Evolutionary conservation across 1,140 invertebrate genomes (phyloP), one percentile per base, ranked within the genome.

Genomic region (Pygmarrhopalites habei): DNA sequence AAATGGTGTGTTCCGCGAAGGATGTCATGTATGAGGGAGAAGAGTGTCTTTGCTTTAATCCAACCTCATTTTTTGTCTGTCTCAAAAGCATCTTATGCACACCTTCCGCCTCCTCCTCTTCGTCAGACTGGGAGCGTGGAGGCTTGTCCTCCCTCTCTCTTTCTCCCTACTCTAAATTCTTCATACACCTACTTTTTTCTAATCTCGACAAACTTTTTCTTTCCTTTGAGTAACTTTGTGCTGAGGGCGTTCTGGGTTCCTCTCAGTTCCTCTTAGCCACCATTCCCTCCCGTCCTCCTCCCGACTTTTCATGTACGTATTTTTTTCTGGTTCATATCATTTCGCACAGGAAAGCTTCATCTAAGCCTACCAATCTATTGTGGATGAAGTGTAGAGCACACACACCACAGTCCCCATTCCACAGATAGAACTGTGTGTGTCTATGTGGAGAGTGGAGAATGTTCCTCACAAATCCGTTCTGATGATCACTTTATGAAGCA

Each of bases 171-270:
- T 52, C 49, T 52, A 52, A 52, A 52, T 52, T 52, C 49, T 52
- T 56, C 53, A 56, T 35, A 56, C 53, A n/a, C 28, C 15, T 56
- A 35, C 30, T 56, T 39, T 56, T 52, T 56, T 39, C 53, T 56
- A 35, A 56, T 56, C 53, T 56, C 29, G n/a, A 30, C 53, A 56
- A 56, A 35, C 53, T 56, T 39, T 35, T 39, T 17, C 30, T 39
- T 56, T 39, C 53, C 28, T 56, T 21, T 56, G 53, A 52, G 49
- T 52, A 52, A 52, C 49, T 52, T 52, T 26, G 49, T 26, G 49
- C 14, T 25, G 25, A 29, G 25, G 49, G 49, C 5, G 23, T 23
- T 52, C 14, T 26, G 7, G 25, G 23, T 30, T 21, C 35, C 21
- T 56, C 21, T 56, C 35, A 21, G 2, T 56, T 30, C 35, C 29